Percentiles rank a stretch among this genome's conserved stretches.
Conservation (phyloP, 2,888 invertebrate genomes). For the Acleris cristana region DNA sequence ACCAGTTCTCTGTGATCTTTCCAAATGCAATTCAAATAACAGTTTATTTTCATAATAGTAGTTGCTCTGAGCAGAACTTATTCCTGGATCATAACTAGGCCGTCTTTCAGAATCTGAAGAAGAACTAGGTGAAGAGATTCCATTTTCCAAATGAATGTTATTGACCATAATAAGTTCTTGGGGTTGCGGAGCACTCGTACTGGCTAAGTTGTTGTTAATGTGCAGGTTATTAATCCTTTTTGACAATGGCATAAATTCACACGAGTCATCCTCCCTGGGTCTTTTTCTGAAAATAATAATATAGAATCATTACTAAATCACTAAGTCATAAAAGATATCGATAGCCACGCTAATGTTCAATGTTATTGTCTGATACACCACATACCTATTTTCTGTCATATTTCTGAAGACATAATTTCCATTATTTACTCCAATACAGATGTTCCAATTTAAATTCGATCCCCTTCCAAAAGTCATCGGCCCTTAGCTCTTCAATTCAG, state of each 20-base stretch:
- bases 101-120: conserved; percentile 65
- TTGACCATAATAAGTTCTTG: conserved; percentile 65
- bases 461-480: conserved; percentile 71
- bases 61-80: conserved; percentile 90
- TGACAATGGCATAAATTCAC: conserved; percentile 93
- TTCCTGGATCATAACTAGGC: conserved; percentile 89
- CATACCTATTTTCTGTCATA: conserved; percentile 79
- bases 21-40: conserved; percentile 92
- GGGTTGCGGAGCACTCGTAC: conserved; percentile 52
- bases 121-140: conserved; percentile 63
- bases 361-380: conserved; percentile 36
- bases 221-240: conserved; percentile 96
- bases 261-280: conserved; percentile 88
- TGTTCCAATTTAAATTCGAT: conserved; percentile 59
- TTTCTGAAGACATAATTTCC: conserved; percentile 61
- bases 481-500: conserved; percentile 39
- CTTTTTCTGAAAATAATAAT: conserved; percentile 86
- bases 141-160: conserved; percentile 62
- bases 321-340: not conserved
- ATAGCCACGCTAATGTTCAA: conserved; percentile 27
- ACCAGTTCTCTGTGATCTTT: conserved; percentile 88
- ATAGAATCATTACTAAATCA: not conserved
- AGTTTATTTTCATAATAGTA: conserved; percentile 95
- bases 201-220: conserved; percentile 85
- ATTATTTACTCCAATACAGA: conserved; percentile 61